A percentile compares a stretch with the other conserved stretches of the same genome.
These are phyloP conservation scores for Ophiodon elongatus DNA, from an alignment of 2,113 vertebrate genomes.

Conservation along the genomic window DNA sequence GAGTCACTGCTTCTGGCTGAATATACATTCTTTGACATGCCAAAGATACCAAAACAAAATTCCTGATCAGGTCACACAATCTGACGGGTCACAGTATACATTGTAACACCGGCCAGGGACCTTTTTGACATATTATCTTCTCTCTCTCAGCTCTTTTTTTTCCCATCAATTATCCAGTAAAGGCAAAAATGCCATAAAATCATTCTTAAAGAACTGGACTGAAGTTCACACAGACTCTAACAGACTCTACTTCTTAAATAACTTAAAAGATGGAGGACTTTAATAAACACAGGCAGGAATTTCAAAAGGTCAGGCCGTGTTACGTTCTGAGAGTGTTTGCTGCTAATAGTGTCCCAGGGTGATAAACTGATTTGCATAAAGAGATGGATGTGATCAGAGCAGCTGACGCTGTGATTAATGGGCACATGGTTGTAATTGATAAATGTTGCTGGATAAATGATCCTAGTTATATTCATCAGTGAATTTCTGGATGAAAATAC, in stretches of 20 bases:
- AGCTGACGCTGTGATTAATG: conserved; percentile 26
- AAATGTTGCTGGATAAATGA: conserved; percentile 9
- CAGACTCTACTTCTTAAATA: conserved; percentile 16
- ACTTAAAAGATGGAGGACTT: conserved; percentile 22
- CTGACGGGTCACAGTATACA: neutral
- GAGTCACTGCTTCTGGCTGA: neutral
- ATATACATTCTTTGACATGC: neutral
- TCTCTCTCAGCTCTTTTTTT: neutral
- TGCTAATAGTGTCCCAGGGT: conserved; percentile 32
- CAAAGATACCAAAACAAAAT: neutral
- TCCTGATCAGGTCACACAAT: neutral
- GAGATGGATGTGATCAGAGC: conserved; percentile 43
- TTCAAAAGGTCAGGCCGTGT: conserved; percentile 34
- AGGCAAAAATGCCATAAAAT: neutral
- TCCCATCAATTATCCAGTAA: neutral
- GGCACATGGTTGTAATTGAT: conserved; percentile 1
- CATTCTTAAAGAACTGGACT: neutral
- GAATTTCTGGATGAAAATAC: neutral
- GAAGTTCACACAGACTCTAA: neutral
- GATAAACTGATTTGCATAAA: conserved; percentile 60
- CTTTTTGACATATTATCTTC: neutral
- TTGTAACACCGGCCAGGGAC: neutral
- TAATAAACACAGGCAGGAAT: conserved; percentile 32
- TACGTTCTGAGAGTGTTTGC: conserved; percentile 25
- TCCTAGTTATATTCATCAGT: conserved; percentile 3